phyloP scores from a whole-genome alignment of 2,113 vertebrate genomes.

The Notarius quadriscutis region DNA sequence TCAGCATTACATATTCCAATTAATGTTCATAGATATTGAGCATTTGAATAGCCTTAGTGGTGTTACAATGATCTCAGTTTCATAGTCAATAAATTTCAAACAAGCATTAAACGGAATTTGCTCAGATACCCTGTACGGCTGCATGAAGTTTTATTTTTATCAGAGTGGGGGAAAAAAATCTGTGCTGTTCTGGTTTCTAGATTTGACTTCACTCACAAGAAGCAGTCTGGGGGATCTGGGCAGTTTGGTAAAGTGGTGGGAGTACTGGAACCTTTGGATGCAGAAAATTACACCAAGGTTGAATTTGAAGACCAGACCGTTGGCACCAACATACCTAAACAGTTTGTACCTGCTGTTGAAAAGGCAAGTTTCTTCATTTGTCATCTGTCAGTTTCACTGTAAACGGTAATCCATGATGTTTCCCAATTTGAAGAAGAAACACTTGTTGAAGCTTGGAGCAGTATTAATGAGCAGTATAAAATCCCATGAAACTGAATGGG shows the following conservation, averaged over 20 bases:
- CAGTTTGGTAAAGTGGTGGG: conserved; percentile 94
- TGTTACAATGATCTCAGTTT: background rate
- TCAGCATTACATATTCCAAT: background rate
- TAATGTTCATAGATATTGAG: background rate
- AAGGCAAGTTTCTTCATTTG: conserved; percentile 72
- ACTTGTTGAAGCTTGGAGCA: background rate
- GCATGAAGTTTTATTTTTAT: background rate
- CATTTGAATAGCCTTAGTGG: background rate
- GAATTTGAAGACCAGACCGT: conserved; percentile 91
- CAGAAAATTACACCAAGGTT: conserved; percentile 81
- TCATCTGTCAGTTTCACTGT: too few species aligned
- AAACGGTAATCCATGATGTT: background rate
- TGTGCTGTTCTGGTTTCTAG: conserved; percentile 62
- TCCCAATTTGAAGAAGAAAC: conserved; percentile 3
- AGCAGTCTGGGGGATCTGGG: conserved; percentile 87
- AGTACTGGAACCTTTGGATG: conserved; percentile 83
- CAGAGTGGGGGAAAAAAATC: background rate
- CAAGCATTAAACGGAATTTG: background rate
- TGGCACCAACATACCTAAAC: conserved; percentile 90
- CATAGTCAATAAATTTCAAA: background rate
- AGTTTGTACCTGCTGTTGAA: conserved; percentile 89
- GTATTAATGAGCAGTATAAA: background rate
- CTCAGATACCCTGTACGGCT: background rate
- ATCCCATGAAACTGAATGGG: background rate
- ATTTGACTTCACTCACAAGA: conserved; percentile 96